Conservation (phyloP, 2,797 vertebrate species). For the Bryconaethiops microstoma region DNA sequence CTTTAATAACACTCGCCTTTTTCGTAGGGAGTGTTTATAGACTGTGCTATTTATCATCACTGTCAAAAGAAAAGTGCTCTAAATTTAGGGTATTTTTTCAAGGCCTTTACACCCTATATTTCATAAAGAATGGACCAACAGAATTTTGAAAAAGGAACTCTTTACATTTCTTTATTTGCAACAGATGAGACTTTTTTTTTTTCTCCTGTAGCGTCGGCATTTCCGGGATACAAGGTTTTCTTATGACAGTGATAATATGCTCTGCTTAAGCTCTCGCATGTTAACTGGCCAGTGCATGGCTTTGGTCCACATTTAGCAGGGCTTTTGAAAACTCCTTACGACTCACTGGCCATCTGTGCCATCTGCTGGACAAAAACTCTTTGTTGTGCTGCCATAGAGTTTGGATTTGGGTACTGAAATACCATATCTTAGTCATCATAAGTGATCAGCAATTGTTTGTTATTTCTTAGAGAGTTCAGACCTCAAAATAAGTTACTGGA, state of each 20-base stretch:
- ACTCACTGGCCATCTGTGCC: background rate
- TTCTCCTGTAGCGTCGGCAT: no score
- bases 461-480: background rate
- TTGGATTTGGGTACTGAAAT: background rate
- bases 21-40: background rate
- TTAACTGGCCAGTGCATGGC: background rate
- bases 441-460: background rate
- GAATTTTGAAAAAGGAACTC: no score
- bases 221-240: no score
- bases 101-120: no score
- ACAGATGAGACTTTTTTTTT: no score
- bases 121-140: background rate
- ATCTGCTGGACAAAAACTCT: constrained; percentile 14
- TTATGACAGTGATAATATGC: no score
- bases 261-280: no score
- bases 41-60: background rate
- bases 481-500: background rate
- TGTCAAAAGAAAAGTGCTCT: background rate
- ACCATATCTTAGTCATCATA: background rate
- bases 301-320: background rate
- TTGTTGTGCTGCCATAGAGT: background rate
- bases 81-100: no score
- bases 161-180: no score
- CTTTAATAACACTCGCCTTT: background rate
- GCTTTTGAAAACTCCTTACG: background rate